A percentile compares a stretch with the other conserved stretches of the same genome.
Evolutionary conservation across 2,113 vertebrate species (phyloP).

Genomic region (Centrocercus urophasianus): DNA sequence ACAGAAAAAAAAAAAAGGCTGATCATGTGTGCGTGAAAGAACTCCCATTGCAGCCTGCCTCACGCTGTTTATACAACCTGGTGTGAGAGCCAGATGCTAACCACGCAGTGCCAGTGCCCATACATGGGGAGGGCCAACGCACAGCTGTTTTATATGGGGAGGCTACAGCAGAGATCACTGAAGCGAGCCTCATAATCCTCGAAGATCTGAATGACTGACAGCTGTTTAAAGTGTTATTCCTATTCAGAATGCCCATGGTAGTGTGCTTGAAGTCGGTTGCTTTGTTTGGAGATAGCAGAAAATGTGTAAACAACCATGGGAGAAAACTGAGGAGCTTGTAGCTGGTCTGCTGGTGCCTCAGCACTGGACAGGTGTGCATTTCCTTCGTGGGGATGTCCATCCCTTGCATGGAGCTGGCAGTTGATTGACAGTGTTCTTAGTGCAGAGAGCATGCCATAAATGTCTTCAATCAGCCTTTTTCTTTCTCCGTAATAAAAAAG

Average conservation of each 20-base stretch:
- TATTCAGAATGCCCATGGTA: slow-evolving; percentile 34
- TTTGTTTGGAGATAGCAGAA: slow-evolving; percentile 36
- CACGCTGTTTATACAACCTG: slow-evolving; percentile 59
- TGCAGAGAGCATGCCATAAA: neutral
- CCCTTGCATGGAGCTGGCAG: neutral
- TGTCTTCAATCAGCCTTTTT: neutral
- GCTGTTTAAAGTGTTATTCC: slow-evolving; percentile 51
- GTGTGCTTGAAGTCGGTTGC: slow-evolving; percentile 43
- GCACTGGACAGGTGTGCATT: neutral
- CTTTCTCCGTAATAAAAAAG: neutral
- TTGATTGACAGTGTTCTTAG: neutral
- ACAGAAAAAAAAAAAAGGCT: neutral
- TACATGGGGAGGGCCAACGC: slow-evolving; percentile 36
- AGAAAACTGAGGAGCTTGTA: neutral
- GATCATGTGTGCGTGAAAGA: slow-evolving; percentile 5
- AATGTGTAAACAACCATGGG: neutral
- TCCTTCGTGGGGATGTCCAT: neutral
- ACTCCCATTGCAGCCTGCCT: slow-evolving; percentile 33
- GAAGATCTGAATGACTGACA: slow-evolving; percentile 41
- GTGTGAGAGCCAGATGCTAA: slow-evolving; percentile 39
- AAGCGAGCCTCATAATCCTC: slow-evolving; percentile 34
- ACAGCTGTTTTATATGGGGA: slow-evolving; percentile 50
- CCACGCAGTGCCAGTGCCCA: slow-evolving; percentile 36
- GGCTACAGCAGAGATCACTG: slow-evolving; percentile 58
- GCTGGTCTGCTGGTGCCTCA: neutral